Base-by-base conservation (phyloP, 1,140 invertebrate genomes). In the Adoxophyes honmai region DNA sequence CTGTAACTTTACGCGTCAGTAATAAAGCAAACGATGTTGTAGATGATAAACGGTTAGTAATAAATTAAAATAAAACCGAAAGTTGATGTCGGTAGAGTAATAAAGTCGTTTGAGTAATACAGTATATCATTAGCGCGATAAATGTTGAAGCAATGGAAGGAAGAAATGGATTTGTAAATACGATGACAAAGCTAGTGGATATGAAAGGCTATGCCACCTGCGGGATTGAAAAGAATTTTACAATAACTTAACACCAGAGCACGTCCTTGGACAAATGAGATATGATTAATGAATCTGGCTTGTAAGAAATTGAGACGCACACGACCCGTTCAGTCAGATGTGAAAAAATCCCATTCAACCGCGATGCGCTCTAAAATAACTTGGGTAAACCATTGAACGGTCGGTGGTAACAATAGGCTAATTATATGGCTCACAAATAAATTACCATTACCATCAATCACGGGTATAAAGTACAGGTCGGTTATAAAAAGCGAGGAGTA, bases 251-350 rank as follows among this genome's bases (percentile, higher is more conserved):
- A 42, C 53, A 52, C 34, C 48, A 57, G 37, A 34, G 11, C 34
- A 18, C 64, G 73, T 73, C 72, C 75, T 83, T 75, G 64, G 57
- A 51, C 64, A 75, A 86, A 82, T 71, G 78, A 83, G 75, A 61
- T 42, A 35, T 81, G 83, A 86, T 86, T 85, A 77, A 86, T 85
- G 81, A 71, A 59, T 38, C 13, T 13, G 28, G 39, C 62, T 60
- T 56, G 55, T 70, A 71, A 57, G 79, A 75, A 70, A 78, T 75
- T 73, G 70, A 75, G 70, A 71, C 60, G 60, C 44, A 55, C 28
- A 71, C 60, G 60, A 38, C 34, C 9, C 34, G 18, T 39, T n/a
- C n/a, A n/a, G n/a, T n/a, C n/a, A n/a, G n/a, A n/a, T n/a, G n/a
- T n/a, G n/a, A 58, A 57, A 62, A 63, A 55, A 33, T 55, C 34